Evolutionary conservation across 2,113 vertebrate species (phyloP), one percentile per base, ranked within the genome.

Genomic region (Gymnobelideus leadbeateri): DNA sequence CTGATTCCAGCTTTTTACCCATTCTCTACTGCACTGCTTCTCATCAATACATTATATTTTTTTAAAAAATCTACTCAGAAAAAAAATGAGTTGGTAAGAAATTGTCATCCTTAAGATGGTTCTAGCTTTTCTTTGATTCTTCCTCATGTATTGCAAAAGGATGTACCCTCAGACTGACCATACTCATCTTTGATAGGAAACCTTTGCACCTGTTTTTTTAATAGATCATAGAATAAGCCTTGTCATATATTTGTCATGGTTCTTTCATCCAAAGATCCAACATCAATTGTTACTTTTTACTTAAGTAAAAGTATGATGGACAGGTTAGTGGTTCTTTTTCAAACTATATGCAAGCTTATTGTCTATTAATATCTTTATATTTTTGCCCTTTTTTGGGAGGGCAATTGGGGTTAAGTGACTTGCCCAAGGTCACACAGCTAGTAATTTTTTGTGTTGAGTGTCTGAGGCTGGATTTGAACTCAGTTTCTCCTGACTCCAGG

Each of bases 211-310:
- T 21, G 16, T 6, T 77, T 43, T n/a, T 43, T 37, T 19, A 21
- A 77, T 21, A 21, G 43, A 68, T 68, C 93, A 77, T 31, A 94
- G 93, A 96, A 93, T 21, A n/a, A 61, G 46, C 14, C 28, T 89
- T 49, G 19, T 31, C 46, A 95, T 16, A 92, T 12, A 50, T 55
- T n/a, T 28, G 55, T 92, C 9, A 94, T 93, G 61, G 0, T 19
- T 93, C 4, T 91, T 46, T 92, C 4, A 11, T 55, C 92, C 0
- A 89, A 51, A 94, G 9, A 91, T n/a, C 16, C 0, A 46, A 43
- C 26, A 89, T 16, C 25, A 26, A 52, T 6, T 43, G 93, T 94
- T 84, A 89, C 25, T 52, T 91, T 94, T 93, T 61, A 57, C 43
- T 91, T 52, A 91, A 28, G 16, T 89, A 49, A 68, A 68, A 46